phyloP scores from a whole-genome alignment of 1,140 invertebrate genomes.

The Trichonephila clavipes region DNA sequence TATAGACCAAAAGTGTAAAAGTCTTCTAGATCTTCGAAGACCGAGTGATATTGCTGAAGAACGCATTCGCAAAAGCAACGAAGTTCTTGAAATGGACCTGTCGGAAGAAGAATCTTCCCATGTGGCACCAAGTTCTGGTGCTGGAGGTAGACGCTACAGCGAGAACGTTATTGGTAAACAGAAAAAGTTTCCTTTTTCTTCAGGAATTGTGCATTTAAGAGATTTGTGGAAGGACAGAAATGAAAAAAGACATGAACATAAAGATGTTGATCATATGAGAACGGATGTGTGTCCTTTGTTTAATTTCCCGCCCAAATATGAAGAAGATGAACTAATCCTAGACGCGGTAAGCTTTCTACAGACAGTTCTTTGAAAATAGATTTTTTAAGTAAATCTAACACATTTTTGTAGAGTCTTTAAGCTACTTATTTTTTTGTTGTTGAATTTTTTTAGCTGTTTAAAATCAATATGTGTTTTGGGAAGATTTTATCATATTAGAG shows the following conservation, averaged over 20 bases:
- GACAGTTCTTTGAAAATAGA: no score
- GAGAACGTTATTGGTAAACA: conserved; percentile 66
- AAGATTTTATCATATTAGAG: no score
- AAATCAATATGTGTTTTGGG: no score
- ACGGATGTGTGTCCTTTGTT: conserved; percentile 69
- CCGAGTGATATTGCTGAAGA: conserved; percentile 59
- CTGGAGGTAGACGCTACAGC: conserved; percentile 46
- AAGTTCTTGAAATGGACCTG: background rate
- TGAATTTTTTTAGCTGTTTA: no score
- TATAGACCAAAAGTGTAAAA: conserved; percentile 7
- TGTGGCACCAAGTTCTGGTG: background rate
- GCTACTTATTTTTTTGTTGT: no score
- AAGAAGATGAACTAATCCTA: conserved; percentile 65
- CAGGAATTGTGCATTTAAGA: conserved; percentile 35
- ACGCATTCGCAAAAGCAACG: conserved; percentile 55
- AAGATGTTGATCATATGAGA: conserved; percentile 52
- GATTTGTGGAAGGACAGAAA: conserved; percentile 48
- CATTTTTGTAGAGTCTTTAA: no score
- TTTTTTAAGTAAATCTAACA: no score
- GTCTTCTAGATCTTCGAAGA: conserved; percentile 47
- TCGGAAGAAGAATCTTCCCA: conserved; percentile 1
- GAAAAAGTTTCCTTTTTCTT: conserved; percentile 21
- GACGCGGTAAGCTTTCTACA: conserved; percentile 52
- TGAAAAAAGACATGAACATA: conserved; percentile 28
- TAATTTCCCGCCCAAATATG: conserved; percentile 45